Percentiles rank a stretch among this genome's conserved stretches.
Evolutionary conservation across 2,113 vertebrate species (phyloP).

Genomic region (Engraulis encrasicolus): DNA sequence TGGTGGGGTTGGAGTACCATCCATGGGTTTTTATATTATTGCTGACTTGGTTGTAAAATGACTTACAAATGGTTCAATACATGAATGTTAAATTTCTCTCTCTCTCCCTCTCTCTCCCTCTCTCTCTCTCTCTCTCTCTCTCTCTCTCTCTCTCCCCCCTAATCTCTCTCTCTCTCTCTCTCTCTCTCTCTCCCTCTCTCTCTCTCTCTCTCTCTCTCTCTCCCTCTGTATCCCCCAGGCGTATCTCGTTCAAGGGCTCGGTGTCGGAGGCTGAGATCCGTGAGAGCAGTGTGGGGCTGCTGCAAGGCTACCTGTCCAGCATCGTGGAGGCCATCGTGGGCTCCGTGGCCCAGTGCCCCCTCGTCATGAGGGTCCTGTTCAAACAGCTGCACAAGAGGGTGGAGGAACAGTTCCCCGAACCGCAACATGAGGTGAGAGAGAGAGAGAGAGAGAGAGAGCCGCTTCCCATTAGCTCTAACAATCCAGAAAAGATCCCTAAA

Average conservation of each 20-base stretch:
- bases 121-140: background rate
- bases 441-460: too few species aligned
- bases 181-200: too few species aligned
- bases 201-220: too few species aligned
- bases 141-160: slow-evolving; percentile 28
- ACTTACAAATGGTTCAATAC: too few species aligned
- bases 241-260: slow-evolving; percentile 86
- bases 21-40: too few species aligned
- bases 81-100: too few species aligned
- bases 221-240: too few species aligned
- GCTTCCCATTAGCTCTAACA: too few species aligned
- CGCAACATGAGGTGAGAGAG: slow-evolving; percentile 80
- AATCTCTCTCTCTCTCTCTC: too few species aligned
- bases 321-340: slow-evolving; percentile 82
- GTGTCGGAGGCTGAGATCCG: slow-evolving; percentile 79
- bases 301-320: slow-evolving; percentile 82
- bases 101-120: background rate
- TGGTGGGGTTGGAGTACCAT: too few species aligned
- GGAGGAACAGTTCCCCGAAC: slow-evolving; percentile 79
- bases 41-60: too few species aligned
- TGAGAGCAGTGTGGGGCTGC: slow-evolving; percentile 87
- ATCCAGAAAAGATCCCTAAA: too few species aligned
- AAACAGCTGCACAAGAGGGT: slow-evolving; percentile 82
- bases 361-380: slow-evolving; percentile 84
- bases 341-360: slow-evolving; percentile 83